Percentiles rank a stretch among this genome's conserved stretches.
Evolutionary conservation across 2,797 vertebrate species (phyloP).

Genomic region (Peromyscus aztecus): DNA sequence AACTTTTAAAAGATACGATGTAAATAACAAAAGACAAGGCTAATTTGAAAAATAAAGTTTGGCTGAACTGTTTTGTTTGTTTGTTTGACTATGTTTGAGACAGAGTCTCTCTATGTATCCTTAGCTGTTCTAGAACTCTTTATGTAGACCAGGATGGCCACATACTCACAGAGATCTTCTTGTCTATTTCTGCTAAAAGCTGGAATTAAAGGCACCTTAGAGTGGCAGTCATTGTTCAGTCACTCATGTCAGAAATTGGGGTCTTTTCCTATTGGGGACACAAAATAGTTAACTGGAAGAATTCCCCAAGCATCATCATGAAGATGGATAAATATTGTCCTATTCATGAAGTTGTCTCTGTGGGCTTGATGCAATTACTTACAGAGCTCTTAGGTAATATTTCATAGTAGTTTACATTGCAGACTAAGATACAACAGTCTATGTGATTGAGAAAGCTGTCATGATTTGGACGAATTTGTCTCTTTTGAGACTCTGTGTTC

Average conservation of each 20-base stretch:
- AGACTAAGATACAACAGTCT: conserved; percentile 40
- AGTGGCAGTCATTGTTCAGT: neutral
- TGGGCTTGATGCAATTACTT: conserved; percentile 63
- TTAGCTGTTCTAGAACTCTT: neutral
- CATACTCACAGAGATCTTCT: neutral
- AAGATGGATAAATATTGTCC: conserved; percentile 20
- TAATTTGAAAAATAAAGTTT: neutral
- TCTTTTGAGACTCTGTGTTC: conserved; percentile 75
- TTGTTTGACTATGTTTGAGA: neutral
- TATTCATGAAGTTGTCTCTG: conserved; percentile 31
- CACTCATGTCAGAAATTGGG: neutral
- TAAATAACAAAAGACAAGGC: neutral
- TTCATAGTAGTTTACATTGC: conserved; percentile 47
- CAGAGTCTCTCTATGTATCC: neutral
- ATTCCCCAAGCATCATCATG: conserved; percentile 51
- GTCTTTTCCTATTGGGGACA: neutral
- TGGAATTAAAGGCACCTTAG: neutral
- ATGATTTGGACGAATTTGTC: conserved; percentile 67
- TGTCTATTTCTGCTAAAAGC: neutral
- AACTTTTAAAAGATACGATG: conserved; percentile 1
- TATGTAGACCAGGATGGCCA: neutral
- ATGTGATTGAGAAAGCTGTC: conserved; percentile 63
- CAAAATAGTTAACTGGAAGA: conserved; percentile 7
- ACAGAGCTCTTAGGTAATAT: conserved; percentile 56
- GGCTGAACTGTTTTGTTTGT: neutral